Evolutionary conservation across 23 tunicate genomes (phyloP).

Genomic region (Halocynthia aurantium): DNA sequence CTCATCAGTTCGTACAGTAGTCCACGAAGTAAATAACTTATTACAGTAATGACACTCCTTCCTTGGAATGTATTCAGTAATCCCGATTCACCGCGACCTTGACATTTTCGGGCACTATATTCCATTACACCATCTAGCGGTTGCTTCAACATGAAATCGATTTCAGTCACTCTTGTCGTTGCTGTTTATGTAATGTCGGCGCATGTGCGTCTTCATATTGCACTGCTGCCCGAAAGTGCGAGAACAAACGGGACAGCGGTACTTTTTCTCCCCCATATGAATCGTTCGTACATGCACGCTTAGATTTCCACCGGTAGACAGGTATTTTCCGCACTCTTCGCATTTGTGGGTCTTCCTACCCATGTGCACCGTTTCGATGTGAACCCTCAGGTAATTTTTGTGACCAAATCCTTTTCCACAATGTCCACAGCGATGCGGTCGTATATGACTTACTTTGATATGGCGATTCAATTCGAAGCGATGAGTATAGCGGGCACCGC

Average conservation of each 20-base stretch:
- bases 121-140: too few species aligned
- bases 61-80: too few species aligned
- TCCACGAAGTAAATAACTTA: too few species aligned
- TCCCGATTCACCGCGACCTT: too few species aligned
- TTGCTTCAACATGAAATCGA: too few species aligned
- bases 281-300: conserved; percentile 94
- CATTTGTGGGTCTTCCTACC: conserved; percentile 84
- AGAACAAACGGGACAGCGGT: conserved; percentile 82
- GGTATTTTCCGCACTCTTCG: conserved; percentile 78
- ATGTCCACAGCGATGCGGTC: conserved; percentile 81
- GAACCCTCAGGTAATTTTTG: conserved; percentile 79
- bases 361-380: conserved; percentile 91
- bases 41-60: too few species aligned
- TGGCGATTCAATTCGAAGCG: conserved; percentile 91
- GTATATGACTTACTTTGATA: conserved; percentile 89
- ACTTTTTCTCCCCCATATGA: conserved; percentile 93
- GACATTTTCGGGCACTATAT: too few species aligned
- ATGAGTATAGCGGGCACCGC: conserved; percentile 83
- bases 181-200: conserved; percentile 61
- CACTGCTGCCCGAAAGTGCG: conserved; percentile 97
- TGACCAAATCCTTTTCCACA: conserved; percentile 97
- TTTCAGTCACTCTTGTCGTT: conserved; percentile 8
- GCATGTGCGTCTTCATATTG: conserved; percentile 98
- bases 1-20: too few species aligned
- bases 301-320: conserved; percentile 87